These are phyloP conservation scores for Sylvia atricapilla DNA, from an alignment of 2,113 vertebrate species.

Conservation along the genomic window DNA sequence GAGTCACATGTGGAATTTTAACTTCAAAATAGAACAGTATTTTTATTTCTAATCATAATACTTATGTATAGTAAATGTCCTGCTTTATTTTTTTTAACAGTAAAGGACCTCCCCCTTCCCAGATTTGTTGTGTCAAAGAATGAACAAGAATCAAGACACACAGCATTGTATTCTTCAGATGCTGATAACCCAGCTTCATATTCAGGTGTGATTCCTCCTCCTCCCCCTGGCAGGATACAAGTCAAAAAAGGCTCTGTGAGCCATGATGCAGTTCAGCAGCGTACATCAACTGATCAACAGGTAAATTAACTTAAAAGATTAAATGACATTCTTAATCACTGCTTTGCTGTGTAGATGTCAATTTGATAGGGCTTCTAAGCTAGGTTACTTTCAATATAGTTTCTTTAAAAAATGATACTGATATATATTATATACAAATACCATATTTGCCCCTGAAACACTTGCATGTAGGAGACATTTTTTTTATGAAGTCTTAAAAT, in stretches of 20 bases:
- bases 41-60: not conserved
- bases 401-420: not conserved
- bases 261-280: constrained; percentile 87
- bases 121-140: constrained; percentile 93
- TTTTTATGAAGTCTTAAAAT: not conserved
- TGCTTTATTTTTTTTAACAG: constrained; percentile 68
- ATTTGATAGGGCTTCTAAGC: not conserved
- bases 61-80: not conserved
- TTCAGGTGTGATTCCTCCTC: constrained; percentile 90
- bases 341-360: not conserved
- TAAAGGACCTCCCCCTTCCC: constrained; percentile 93
- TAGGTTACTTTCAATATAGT: not conserved
- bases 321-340: not conserved
- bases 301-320: constrained; percentile 64
- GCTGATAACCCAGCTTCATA: constrained; percentile 89
- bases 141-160: constrained; percentile 87
- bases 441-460: not conserved
- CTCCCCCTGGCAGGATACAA: constrained; percentile 88
- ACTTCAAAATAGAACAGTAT: not conserved
- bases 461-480: not conserved
- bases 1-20: not conserved
- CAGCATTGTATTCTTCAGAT: constrained; percentile 86
- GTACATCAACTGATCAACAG: constrained; percentile 85
- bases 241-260: constrained; percentile 90
- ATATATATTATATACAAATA: not conserved